A percentile compares a stretch with the other conserved stretches of the same genome.
These are phyloP conservation scores for Acanthosepion esculentum DNA, from an alignment of 2,888 invertebrate species.

Conservation along the genomic window DNA sequence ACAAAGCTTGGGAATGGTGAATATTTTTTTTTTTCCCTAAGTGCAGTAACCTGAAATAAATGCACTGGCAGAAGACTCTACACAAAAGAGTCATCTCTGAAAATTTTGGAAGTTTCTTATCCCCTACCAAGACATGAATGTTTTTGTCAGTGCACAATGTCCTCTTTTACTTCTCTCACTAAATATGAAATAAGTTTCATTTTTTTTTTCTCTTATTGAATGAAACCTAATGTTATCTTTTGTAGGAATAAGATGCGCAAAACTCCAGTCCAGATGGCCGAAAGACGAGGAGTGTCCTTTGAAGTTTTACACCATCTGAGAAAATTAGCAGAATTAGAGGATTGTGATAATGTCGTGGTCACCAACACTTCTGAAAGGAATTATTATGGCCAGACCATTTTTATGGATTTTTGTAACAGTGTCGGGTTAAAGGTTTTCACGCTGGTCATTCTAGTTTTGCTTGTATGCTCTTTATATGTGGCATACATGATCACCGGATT, in stretches of 20 bases:
- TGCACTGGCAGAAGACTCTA: too few relatives aligned
- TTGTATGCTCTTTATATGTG: neutral
- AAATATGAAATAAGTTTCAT: too few relatives aligned
- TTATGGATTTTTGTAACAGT: constrained; percentile 41
- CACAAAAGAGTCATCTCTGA: too few relatives aligned
- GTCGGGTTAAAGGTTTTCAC: neutral
- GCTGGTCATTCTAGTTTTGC: neutral
- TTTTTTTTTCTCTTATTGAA: neutral
- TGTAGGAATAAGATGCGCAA: constrained; percentile 59
- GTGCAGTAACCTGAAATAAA: too few relatives aligned
- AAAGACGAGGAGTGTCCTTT: constrained; percentile 57
- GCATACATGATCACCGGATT: constrained; percentile 6
- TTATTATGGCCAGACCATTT: constrained; percentile 36
- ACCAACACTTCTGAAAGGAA: neutral
- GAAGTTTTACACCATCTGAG: constrained; percentile 53
- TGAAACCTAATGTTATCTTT: neutral
- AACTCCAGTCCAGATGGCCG: constrained; percentile 59
- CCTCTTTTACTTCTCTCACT: too few relatives aligned
- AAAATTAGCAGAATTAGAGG: constrained; percentile 47
- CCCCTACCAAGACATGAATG: too few relatives aligned
- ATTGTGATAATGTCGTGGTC: neutral
- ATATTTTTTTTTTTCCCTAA: too few relatives aligned
- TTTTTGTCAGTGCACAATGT: too few relatives aligned
- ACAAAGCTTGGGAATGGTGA: too few relatives aligned
- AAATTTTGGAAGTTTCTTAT: too few relatives aligned